Evolutionary conservation across 2,113 vertebrate species (phyloP), one percentile per base, ranked within the genome.

Genomic region (Callorhinus ursinus): DNA sequence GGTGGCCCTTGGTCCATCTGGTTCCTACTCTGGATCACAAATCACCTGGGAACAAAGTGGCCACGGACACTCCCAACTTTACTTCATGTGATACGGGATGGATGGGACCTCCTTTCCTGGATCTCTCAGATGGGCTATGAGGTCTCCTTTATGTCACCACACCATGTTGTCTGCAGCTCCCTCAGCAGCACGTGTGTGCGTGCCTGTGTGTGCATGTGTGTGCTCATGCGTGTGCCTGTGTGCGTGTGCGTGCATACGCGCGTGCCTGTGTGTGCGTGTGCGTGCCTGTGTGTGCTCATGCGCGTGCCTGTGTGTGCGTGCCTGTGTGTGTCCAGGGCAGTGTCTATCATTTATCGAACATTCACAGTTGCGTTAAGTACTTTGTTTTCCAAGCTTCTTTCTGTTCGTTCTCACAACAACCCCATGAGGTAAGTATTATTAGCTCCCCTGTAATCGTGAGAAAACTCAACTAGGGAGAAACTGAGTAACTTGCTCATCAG

Each of bases 231-330:
- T 2, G 12, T 8, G 42, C 26, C 7, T 36, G 16, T 59, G 53
- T 26, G 5, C 0, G 26, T 14, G 4, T 6, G 18, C 5, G 42
- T 19, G 7, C 31, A 7, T 0, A 19, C 7, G 15, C 39, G 36
- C 1, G 26, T 33, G 36, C 76, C 21, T 42, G 39, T 42, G 16
- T 22, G 31, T 24, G 42, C 7, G 39, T 85, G n/a, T 72, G 67
- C 10, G 31, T 26, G 33, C 6, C 36, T 42, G 14, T n/a, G 15
- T 57, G 0, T 13, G 21, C 15, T 0, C 18, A 12, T 0, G 59
- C 13, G 7, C 2, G 12, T 8, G 42, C 26, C 7, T 36, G n/a
- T 72, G 67, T 15, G 31, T 26, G 33, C 6, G 15, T 57, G 0
- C 9, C 14, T 16, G 5, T 13, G 31, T 42, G 16, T 39, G 19